These are phyloP conservation scores for Bombylius discolor DNA, from an alignment of 2,888 invertebrate genomes.

Conservation along the genomic window DNA sequence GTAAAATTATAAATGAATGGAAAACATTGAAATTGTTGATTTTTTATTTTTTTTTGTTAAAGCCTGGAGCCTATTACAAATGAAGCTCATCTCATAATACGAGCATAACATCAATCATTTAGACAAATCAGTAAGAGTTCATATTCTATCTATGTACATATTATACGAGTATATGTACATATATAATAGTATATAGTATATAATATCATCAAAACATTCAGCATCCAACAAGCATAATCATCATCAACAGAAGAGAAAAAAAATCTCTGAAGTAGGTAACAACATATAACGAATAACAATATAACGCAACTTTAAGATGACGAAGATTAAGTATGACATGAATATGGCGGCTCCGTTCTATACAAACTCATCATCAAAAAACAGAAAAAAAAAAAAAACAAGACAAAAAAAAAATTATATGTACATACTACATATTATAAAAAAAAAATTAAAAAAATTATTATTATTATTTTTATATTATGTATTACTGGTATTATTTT, in stretches of 20 bases:
- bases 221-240: no score
- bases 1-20: no score
- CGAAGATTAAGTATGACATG: constrained; percentile 17
- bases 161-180: not conserved
- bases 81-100: constrained; percentile 14
- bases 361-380: no score
- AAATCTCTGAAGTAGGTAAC: constrained; percentile 11
- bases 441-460: no score
- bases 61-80: constrained; percentile 10
- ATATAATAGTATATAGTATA: no score
- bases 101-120: constrained; percentile 16
- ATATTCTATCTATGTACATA: no score
- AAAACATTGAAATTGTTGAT: no score
- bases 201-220: no score
- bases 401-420: not conserved
- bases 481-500: not conserved
- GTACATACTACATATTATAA: not conserved
- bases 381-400: no score
- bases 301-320: constrained; percentile 3
- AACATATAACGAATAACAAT: constrained; percentile 3
- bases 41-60: no score
- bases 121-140: constrained; percentile 10
- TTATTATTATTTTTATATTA: no score
- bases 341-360: constrained; percentile 3
- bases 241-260: not conserved